Evolutionary conservation across 2,888 invertebrate species (phyloP), one percentile per base, ranked within the genome.

Genomic region (Watsonalla binaria): DNA sequence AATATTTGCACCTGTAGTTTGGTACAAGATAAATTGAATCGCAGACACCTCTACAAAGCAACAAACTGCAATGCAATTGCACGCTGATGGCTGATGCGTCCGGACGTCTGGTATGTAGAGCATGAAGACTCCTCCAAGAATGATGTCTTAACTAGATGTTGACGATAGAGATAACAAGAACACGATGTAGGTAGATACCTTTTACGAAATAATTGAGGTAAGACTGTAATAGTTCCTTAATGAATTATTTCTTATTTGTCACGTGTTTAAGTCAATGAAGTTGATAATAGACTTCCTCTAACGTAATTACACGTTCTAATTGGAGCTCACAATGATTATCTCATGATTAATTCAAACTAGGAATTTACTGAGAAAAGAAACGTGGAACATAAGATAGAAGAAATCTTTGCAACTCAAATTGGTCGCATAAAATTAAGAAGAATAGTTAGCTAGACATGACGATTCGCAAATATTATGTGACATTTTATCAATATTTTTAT

Each of bases 281-380:
- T 8, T 47, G 35, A 13, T 37, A 48, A 37, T 37, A 7, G 9
- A 61, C 71, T 73, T 74, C 71, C 73, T 64, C 56, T 56, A 57
- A 52, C 56, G 60, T 66, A 64, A 35, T 46, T 24, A 55, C 14
- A 42, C 57, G 62, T 55, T 56, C 55, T 48, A 37, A 49, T 57
- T 56, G 47, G 37, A 54, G 58, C 49, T 54, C 56, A 56, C 56
- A 54, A 59, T 60, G 60, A 63, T 58, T 50, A 58, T 57, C 57
- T 52, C 55, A 54, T 63, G 63, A 61, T 70, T 62, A 67, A 62
- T 59, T 53, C 50, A 51, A 62, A 61, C 62, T 55, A 53, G 57
- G 63, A 66, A 65, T 65, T 56, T 47, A 49, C 57, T 55, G 54
- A 59, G 60, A 57, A 65, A 70, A 70, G 60, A 72, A 76, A 70